These are phyloP conservation scores for Heliocidaris erythrogramma DNA, from an alignment of 35 echinoderm and acorn worm genomes.

Conservation along the genomic window DNA sequence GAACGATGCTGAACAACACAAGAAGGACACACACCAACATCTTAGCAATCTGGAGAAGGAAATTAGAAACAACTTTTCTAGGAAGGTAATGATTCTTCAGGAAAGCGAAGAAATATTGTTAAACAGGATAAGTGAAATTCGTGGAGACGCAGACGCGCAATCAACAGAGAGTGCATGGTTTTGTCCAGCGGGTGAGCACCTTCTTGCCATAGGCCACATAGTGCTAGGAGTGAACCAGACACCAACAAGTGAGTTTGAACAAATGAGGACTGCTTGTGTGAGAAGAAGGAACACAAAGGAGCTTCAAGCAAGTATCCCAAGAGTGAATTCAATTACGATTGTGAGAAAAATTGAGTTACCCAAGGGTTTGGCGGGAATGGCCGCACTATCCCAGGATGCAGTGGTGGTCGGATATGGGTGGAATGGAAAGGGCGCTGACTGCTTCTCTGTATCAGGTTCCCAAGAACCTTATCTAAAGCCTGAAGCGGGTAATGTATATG, in stretches of 20 bases:
- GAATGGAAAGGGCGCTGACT: not conserved
- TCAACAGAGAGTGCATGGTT: not conserved
- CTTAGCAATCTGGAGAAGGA: not conserved
- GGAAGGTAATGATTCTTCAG: not conserved
- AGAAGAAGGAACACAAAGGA: not conserved
- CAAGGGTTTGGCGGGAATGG: not conserved
- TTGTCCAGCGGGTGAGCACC: not conserved
- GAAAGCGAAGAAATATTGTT: not conserved
- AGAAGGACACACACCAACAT: not conserved
- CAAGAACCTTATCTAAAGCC: not conserved
- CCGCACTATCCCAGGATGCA: not conserved
- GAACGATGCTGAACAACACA: not conserved
- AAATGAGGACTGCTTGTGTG: not conserved
- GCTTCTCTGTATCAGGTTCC: not conserved
- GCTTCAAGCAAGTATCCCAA: not conserved
- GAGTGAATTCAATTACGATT: not conserved
- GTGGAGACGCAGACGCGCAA: not conserved
- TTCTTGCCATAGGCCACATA: not conserved
- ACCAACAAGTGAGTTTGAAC: not conserved
- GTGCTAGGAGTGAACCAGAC: not conserved
- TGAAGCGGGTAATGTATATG: not conserved
- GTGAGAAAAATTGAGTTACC: not conserved
- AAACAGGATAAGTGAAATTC: not conserved
- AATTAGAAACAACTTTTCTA: not conserved
- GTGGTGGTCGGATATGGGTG: not conserved